These are phyloP conservation scores for Redunca redunca DNA, from an alignment of 2,113 vertebrate species.

Conservation along the genomic window DNA sequence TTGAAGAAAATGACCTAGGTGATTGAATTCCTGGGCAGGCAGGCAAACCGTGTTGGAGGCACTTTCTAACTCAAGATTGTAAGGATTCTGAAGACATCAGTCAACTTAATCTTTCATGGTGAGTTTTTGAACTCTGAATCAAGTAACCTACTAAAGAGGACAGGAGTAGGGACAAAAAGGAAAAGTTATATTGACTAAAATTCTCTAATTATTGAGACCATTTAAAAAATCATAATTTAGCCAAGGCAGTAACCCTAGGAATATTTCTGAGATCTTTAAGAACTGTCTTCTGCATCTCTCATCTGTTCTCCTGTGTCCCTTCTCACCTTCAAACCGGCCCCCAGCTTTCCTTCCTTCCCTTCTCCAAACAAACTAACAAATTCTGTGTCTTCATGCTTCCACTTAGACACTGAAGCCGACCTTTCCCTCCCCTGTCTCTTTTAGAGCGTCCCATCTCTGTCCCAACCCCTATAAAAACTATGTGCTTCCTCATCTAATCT, in stretches of 20 bases:
- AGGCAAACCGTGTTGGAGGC: neutral
- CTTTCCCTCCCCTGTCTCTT: neutral
- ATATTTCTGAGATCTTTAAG: neutral
- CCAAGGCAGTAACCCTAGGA: neutral
- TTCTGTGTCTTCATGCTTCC: neutral
- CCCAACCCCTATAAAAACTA: neutral
- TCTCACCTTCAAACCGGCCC: neutral
- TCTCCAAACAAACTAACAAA: neutral
- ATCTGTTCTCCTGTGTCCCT: neutral
- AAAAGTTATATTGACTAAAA: neutral
- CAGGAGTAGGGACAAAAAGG: neutral
- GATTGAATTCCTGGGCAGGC: slow-evolving; percentile 35
- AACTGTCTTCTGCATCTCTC: neutral
- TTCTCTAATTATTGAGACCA: neutral
- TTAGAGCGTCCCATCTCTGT: neutral
- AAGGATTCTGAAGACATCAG: neutral
- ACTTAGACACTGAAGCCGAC: neutral
- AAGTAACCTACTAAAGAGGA: neutral
- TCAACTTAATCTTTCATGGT: neutral
- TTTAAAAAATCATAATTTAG: neutral
- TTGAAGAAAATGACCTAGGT: slow-evolving; percentile 57
- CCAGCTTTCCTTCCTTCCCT: neutral
- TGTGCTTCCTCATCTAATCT: neutral
- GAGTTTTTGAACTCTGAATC: neutral
- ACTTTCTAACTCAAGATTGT: slow-evolving; percentile 11